phyloP scores from a whole-genome alignment of 2,888 invertebrate species.

The Syrista parreyssii region DNA sequence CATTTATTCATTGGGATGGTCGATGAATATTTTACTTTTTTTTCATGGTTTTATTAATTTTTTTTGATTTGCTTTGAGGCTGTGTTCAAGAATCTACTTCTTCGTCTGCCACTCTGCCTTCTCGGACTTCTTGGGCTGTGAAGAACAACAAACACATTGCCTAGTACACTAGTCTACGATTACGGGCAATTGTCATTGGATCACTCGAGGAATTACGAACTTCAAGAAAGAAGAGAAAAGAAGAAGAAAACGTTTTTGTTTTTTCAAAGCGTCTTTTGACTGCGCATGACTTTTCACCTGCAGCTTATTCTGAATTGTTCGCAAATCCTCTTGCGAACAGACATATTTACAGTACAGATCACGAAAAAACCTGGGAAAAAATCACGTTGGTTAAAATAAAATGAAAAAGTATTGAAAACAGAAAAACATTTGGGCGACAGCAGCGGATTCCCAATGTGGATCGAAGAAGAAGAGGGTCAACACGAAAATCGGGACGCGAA shows the following conservation, averaged over 20 bases:
- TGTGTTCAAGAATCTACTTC: slow-evolving; percentile 63
- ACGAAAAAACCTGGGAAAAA: slow-evolving; percentile 1
- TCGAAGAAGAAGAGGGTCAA: no score
- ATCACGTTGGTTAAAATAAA: not conserved
- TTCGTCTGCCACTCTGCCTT: slow-evolving; percentile 80
- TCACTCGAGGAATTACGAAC: not conserved
- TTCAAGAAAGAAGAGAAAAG: not conserved
- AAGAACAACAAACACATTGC: slow-evolving; percentile 64
- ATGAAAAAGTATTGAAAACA: not conserved
- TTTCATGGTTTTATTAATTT: slow-evolving; percentile 11
- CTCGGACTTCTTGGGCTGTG: slow-evolving; percentile 83
- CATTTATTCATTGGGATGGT: no score
- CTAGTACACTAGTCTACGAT: slow-evolving; percentile 51
- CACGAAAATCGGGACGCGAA: not conserved
- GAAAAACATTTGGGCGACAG: no score
- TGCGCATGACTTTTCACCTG: no score
- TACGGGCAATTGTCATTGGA: no score
- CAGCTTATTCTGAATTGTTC: no score
- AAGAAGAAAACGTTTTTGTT: not conserved
- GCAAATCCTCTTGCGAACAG: no score
- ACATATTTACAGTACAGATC: not conserved
- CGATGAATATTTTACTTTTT: not conserved
- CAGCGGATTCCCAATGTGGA: no score
- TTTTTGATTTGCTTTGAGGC: slow-evolving; percentile 9
- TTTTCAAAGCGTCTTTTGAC: no score